Conservation (phyloP, 2,113 vertebrate genomes). For the Dolichallabes microphthalmus region DNA sequence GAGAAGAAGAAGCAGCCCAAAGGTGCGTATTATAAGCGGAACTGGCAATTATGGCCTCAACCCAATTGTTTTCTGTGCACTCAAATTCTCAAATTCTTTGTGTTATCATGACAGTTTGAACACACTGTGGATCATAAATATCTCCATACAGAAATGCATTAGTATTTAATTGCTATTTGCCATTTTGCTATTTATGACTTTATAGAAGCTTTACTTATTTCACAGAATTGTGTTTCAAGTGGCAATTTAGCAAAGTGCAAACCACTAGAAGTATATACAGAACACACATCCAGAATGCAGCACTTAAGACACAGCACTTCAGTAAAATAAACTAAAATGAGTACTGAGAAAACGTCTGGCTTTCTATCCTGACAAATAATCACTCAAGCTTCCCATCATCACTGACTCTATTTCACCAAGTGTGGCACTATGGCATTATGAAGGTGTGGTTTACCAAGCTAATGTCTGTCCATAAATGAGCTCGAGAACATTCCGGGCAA, state of each 20-base stretch:
- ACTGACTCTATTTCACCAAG: neutral
- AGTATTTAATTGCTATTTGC: neutral
- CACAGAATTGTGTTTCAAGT: neutral
- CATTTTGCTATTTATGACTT: neutral
- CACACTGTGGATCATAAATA: no score
- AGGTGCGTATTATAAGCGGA: no score
- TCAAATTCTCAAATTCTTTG: no score
- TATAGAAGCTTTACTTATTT: neutral
- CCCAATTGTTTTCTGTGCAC: no score
- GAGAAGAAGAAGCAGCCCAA: no score
- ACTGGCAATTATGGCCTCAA: no score
- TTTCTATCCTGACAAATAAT: neutral
- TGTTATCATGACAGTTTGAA: no score
- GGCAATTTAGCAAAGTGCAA: neutral
- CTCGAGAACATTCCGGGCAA: conserved; percentile 85
- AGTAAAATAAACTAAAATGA: neutral
- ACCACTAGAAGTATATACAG: neutral
- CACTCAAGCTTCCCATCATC: neutral
- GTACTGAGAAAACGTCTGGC: neutral
- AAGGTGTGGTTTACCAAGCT: conserved; percentile 77
- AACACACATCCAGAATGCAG: neutral
- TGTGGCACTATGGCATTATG: neutral
- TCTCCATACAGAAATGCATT: neutral
- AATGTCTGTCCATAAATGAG: conserved; percentile 93
- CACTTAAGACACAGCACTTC: neutral